phyloP scores from a whole-genome alignment of 1,140 invertebrate genomes.

The Hylaeus volcanicus region DNA sequence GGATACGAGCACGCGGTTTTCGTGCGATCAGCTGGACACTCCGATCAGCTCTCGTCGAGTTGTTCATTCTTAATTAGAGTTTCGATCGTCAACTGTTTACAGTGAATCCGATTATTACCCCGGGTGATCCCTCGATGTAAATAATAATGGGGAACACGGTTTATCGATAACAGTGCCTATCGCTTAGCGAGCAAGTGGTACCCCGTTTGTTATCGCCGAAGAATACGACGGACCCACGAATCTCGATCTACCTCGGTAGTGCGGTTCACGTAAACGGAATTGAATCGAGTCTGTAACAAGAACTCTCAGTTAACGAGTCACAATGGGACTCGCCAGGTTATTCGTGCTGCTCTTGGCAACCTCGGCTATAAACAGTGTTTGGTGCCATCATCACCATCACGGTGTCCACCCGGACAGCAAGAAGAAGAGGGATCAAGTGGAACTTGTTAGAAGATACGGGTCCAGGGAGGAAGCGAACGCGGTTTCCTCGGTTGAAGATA shows the following conservation, averaged over 20 bases:
- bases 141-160: constrained; percentile 7
- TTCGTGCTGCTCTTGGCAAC: constrained; percentile 41
- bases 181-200: background rate
- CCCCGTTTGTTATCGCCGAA: background rate
- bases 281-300: background rate
- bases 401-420: constrained; percentile 30
- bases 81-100: background rate
- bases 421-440: constrained; percentile 29
- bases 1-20: background rate
- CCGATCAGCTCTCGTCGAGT: too few relatives aligned
- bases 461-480: constrained; percentile 27
- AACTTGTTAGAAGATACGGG: constrained; percentile 14
- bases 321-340: constrained; percentile 31
- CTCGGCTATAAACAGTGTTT: constrained; percentile 7
- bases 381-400: constrained; percentile 45
- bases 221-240: too few relatives aligned
- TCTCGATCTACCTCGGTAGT: background rate
- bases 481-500: constrained; percentile 3
- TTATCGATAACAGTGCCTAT: constrained; percentile 29
- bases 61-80: too few relatives aligned
- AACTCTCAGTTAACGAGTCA: background rate
- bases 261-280: background rate
- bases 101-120: background rate
- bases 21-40: too few relatives aligned
- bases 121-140: background rate